These are phyloP conservation scores for Odontamblyopus lacepedii DNA, from an alignment of 2,797 vertebrate genomes.

Conservation along the genomic window DNA sequence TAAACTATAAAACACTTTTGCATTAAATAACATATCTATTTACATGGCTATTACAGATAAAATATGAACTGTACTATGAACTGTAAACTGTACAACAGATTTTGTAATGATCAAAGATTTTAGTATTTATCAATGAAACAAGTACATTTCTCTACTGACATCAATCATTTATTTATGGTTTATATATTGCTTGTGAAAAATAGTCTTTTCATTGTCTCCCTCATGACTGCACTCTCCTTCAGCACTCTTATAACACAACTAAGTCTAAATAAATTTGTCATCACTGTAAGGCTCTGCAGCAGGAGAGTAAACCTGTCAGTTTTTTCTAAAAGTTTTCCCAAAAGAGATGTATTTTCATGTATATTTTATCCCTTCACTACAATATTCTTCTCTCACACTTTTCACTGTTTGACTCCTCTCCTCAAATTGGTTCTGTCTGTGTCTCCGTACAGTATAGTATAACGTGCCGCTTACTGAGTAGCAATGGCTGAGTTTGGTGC, in stretches of 20 bases:
- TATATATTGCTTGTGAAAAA: not conserved
- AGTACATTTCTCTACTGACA: not conserved
- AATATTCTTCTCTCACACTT: not conserved
- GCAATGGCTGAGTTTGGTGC: slow-evolving; percentile 45
- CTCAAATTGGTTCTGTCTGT: slow-evolving; percentile 36
- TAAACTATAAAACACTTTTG: not conserved
- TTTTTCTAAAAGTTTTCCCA: slow-evolving; percentile 1
- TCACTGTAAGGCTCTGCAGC: slow-evolving; percentile 7
- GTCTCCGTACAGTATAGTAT: slow-evolving; percentile 11
- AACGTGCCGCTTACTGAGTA: slow-evolving; percentile 38
- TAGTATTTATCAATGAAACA: not conserved
- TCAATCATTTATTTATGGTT: slow-evolving; percentile 20
- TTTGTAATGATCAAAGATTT: slow-evolving; percentile 19
- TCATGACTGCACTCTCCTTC: slow-evolving; percentile 18
- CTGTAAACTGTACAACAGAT: not conserved
- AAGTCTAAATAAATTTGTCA: slow-evolving; percentile 22
- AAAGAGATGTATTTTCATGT: not conserved
- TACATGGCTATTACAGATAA: not conserved
- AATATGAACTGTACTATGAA: not conserved
- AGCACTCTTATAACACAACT: slow-evolving; percentile 1
- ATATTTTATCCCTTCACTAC: slow-evolving; percentile 8
- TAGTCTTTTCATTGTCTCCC: slow-evolving; percentile 4
- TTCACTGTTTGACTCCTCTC: not conserved
- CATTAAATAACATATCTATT: not conserved
- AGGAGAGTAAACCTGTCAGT: slow-evolving; percentile 7